A percentile compares a stretch with the other conserved stretches of the same genome.
These are phyloP conservation scores for Hypothenemus hampei DNA, from an alignment of 1,140 invertebrate genomes.

Conservation along the genomic window DNA sequence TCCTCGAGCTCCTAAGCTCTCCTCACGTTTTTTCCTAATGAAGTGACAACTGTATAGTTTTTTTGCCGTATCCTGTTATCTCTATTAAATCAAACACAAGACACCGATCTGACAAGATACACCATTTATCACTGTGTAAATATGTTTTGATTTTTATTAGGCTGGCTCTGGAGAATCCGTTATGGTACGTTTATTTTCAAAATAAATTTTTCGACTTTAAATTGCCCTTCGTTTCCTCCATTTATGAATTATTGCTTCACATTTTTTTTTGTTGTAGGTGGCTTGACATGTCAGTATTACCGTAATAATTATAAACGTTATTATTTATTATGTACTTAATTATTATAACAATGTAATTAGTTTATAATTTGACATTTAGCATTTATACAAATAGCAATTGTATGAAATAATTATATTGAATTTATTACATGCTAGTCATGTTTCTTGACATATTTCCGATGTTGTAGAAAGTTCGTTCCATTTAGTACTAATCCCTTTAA, in stretches of 20 bases:
- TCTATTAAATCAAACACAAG: constrained; percentile 14
- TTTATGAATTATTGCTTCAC: no score
- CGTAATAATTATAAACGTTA: no score
- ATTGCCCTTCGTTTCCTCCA: background rate
- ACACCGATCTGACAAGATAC: constrained; percentile 5
- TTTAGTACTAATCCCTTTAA: constrained; percentile 20
- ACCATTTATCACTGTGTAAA: constrained; percentile 6
- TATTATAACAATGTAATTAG: no score
- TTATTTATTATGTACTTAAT: no score
- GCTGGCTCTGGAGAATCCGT: background rate
- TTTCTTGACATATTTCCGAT: background rate
- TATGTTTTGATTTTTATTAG: constrained; percentile 1
- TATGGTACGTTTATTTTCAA: background rate
- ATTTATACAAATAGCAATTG: no score
- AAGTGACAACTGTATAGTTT: constrained; percentile 16
- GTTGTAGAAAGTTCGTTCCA: background rate
- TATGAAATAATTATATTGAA: background rate
- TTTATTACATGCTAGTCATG: background rate
- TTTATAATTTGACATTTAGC: no score
- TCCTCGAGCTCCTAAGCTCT: constrained; percentile 1
- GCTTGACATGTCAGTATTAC: no score
- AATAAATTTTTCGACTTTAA: constrained; percentile 2
- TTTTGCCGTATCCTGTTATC: constrained; percentile 18
- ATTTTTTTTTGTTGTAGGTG: no score
- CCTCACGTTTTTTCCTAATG: constrained; percentile 6